phyloP scores from a whole-genome alignment of 2,888 invertebrate genomes.

The Hemithea aestivaria region DNA sequence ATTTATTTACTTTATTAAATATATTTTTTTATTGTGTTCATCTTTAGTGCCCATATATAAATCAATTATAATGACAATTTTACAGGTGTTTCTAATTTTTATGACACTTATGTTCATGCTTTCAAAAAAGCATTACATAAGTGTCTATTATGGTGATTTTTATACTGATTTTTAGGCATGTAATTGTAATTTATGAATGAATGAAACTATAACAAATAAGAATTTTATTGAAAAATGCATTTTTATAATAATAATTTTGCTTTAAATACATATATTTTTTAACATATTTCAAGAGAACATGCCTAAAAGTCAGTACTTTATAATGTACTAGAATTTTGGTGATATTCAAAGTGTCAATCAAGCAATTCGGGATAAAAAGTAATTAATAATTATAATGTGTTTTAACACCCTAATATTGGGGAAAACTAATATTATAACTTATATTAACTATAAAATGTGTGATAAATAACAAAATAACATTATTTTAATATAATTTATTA shows the following conservation, averaged over 20 bases:
- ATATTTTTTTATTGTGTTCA: too few relatives aligned
- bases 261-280: too few relatives aligned
- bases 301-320: slow-evolving; percentile 27
- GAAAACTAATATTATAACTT: slow-evolving; percentile 43
- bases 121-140: slow-evolving; percentile 33
- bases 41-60: too few relatives aligned
- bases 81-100: slow-evolving; percentile 3
- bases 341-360: slow-evolving; percentile 76
- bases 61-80: background rate
- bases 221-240: too few relatives aligned
- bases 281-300: slow-evolving; percentile 6
- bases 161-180: slow-evolving; percentile 26
- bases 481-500: slow-evolving; percentile 47
- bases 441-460: slow-evolving; percentile 30
- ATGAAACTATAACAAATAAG: too few relatives aligned
- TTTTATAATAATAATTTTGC: too few relatives aligned
- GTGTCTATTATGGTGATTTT: slow-evolving; percentile 19
- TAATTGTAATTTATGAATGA: slow-evolving; percentile 1
- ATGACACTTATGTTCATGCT: slow-evolving; percentile 29
- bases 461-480: slow-evolving; percentile 59
- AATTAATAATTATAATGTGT: slow-evolving; percentile 40
- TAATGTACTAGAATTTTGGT: slow-evolving; percentile 36
- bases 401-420: slow-evolving; percentile 56
- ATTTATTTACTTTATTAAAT: too few relatives aligned
- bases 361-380: slow-evolving; percentile 45